Evolutionary conservation across 2,888 invertebrate species (phyloP), one percentile per base, ranked within the genome.

Genomic region (Magallana nippona): DNA sequence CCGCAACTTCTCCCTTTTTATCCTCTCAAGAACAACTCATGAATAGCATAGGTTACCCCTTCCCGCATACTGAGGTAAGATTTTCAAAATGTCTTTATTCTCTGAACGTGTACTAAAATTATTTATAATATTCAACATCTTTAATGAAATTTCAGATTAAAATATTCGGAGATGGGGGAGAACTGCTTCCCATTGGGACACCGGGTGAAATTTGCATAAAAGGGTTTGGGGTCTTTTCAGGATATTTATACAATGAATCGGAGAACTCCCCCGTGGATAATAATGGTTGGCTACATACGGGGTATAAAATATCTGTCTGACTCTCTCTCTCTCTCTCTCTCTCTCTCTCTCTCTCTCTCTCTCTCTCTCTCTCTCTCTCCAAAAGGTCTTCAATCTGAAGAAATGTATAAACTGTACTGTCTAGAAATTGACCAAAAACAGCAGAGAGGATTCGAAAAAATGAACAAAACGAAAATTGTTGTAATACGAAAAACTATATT

Each of bases 311-410:
- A 60, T 80, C 58, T 80, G 15, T 80, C 27, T 80, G 60, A 60
- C 60, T 79, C 55, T 79, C 55, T 79, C 79, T 79, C 79, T 79
- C 55, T 78, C 78, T 80, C 80, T 60, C 60, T 80, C 80, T 80
- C 58, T 80, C 22, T 80, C 57, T 80, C 80, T 80, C 60, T 79
- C 55, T 78, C 55, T 78, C 78, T 78, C 78, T 78, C 55, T 78
- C 78, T 78, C 32, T 78, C 78, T 78, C 32, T 32, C 32, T 32
- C 32, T 32, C 2, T 1, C 32, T 1, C 32, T 1, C 32, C 1
- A 32, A 32, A 5, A n/a, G n/a, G 8, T 44, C 8, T 44, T 44
- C 5, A 44, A 8, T 5, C 44, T 44, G 44, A 44, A 44, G 5
- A 44, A 3, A 44, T 44, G 44, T 8, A 44, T 44, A 5, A 8